Base-by-base conservation (phyloP, 2,113 vertebrate genomes). In the Scopus umbretta region DNA sequence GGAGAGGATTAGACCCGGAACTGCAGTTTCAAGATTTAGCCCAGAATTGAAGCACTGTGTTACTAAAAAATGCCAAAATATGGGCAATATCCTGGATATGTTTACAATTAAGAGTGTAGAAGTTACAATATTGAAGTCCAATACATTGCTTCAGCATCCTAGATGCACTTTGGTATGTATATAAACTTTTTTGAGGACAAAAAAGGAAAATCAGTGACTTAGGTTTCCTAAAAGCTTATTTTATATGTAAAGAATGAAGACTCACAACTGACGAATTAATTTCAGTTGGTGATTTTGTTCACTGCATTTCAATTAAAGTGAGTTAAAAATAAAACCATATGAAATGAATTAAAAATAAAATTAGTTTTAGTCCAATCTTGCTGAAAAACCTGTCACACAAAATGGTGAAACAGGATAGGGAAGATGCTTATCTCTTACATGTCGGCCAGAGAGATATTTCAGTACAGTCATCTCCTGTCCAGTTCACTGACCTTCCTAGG, bases 321-420 rank as follows among this genome's bases (percentile, higher is more conserved):
- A 83, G 88, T 90, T 96, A 96, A 96, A 96, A 95, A 96, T 95
- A 95, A 91, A 92, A 85, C 90, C 49, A 4, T 90, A 73, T 86
- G 86, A 96, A 96, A 86, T 76, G 45, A 86, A 95, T 96, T 94
- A 94, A 94, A 95, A 96, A 90, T 80, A 88, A 92, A 94, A 96
- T 72, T 70, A 94, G 45, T 65, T 95, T 91, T 82, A 90, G 71
- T 83, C 59, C 66, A 87, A 91, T 94, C 91, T 91, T 91, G 42
- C 49, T 92, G 80, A 91, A 83, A 95, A 88, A 90, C 95, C 40
- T 94, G 29, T 75, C 25, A 5, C 58, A 65, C 42, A 71, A 59
- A 91, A 91, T 81, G 78, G 92, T 32, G 80, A 81, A 86, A 73
- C 29, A 52, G 63, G 53, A 56, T n/a, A 38, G 56, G 56, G 61